phyloP scores from a whole-genome alignment of 1,140 invertebrate genomes.

The Drosophila micromelanica region DNA sequence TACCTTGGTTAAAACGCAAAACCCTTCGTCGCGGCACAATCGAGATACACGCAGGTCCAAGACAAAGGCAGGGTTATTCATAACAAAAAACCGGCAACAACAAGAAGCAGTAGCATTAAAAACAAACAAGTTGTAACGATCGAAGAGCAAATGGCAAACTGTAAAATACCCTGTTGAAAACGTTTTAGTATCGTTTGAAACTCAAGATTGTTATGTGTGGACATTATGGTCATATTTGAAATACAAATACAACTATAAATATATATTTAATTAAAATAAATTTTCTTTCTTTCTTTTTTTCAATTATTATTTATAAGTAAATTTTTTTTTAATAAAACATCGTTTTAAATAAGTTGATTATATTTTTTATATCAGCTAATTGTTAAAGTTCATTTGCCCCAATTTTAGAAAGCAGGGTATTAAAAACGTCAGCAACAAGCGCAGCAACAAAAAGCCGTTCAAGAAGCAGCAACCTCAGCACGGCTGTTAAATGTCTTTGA shows the following conservation, averaged over 20 bases:
- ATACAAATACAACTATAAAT: too few species aligned
- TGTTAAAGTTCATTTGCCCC: too few species aligned
- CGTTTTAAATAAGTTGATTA: too few species aligned
- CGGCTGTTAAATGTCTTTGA: slow-evolving; percentile 11
- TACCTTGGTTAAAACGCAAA: slow-evolving; percentile 12
- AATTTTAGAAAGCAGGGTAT: not conserved
- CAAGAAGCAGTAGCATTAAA: slow-evolving; percentile 3
- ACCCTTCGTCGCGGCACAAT: slow-evolving; percentile 11
- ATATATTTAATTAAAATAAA: too few species aligned
- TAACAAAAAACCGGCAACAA: slow-evolving; percentile 13
- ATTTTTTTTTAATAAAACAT: too few species aligned
- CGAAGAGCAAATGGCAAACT: not conserved
- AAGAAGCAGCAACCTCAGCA: slow-evolving; percentile 27
- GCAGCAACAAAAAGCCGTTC: not conserved
- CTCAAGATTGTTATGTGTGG: too few species aligned
- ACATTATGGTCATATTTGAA: too few species aligned
- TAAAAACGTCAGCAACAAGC: slow-evolving; percentile 15
- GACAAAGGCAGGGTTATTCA: slow-evolving; percentile 29
- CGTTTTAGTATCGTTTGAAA: too few species aligned
- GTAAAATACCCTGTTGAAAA: slow-evolving; percentile 5
- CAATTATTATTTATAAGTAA: too few species aligned
- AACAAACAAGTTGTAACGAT: not conserved
- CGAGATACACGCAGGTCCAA: slow-evolving; percentile 4
- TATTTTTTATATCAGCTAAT: too few species aligned
- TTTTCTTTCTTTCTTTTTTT: too few species aligned